phyloP scores from a whole-genome alignment of 2,888 invertebrate genomes.

The Dryocosmus kuriphilus region DNA sequence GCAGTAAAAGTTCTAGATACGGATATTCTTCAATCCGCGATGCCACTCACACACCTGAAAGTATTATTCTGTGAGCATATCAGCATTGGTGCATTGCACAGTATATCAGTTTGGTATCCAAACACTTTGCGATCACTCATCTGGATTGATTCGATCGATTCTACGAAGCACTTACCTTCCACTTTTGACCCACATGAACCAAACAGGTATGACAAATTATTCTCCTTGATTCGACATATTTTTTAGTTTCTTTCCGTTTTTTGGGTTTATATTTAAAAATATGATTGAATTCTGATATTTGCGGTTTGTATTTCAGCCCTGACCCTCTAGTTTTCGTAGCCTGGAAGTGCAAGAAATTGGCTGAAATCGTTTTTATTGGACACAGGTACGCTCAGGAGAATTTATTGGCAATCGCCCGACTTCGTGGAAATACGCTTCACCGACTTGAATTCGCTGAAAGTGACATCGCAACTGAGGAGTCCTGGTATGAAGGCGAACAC shows the following conservation, averaged over 20 bases:
- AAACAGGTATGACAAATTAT: conserved; percentile 61
- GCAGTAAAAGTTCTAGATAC: conserved; percentile 82
- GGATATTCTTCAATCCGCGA: conserved; percentile 82
- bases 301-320: conserved; percentile 66
- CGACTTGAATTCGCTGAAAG: conserved; percentile 80
- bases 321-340: conserved; percentile 84
- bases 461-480: conserved; percentile 72
- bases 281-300: background rate
- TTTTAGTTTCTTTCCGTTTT: background rate
- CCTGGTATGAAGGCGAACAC: conserved; percentile 62
- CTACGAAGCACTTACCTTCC: conserved; percentile 62
- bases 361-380: conserved; percentile 80
- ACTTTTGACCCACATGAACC: conserved; percentile 63
- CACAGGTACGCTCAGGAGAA: conserved; percentile 83
- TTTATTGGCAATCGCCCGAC: conserved; percentile 83
- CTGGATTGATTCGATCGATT: conserved; percentile 80
- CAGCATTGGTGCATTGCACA: conserved; percentile 80
- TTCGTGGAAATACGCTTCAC: conserved; percentile 80
- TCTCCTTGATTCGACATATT: background rate
- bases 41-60: conserved; percentile 87
- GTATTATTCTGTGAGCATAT: conserved; percentile 85
- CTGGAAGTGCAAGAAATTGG: conserved; percentile 82
- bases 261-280: background rate
- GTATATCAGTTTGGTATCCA: conserved; percentile 79
- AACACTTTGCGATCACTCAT: conserved; percentile 80